A percentile compares a stretch with the other conserved stretches of the same genome.
phyloP scores from a whole-genome alignment of 1,140 invertebrate genomes.

The Bemisia tabaci region DNA sequence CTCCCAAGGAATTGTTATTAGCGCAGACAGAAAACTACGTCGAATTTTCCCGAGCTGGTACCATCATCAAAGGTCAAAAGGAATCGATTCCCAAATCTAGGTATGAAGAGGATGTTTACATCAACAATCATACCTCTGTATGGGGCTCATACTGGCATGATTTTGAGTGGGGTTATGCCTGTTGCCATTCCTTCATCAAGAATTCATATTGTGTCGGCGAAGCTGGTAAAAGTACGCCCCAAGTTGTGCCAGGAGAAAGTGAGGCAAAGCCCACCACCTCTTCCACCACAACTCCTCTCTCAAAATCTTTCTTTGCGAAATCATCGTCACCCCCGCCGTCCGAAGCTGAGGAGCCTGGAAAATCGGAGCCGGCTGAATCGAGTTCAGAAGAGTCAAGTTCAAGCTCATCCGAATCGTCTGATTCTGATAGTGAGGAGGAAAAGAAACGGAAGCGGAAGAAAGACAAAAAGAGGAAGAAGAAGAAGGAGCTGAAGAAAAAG shows the following conservation, averaged over 20 bases:
- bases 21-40: constrained; percentile 94
- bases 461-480: constrained; percentile 36
- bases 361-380: neutral
- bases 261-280: constrained; percentile 36
- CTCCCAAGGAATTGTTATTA: constrained; percentile 69
- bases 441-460: constrained; percentile 47
- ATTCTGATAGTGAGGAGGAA: constrained; percentile 42
- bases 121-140: constrained; percentile 84
- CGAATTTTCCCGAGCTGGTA: constrained; percentile 89
- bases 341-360: neutral
- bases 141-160: constrained; percentile 93
- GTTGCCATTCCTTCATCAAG: constrained; percentile 88
- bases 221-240: constrained; percentile 41
- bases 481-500: constrained; percentile 35
- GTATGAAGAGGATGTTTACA: constrained; percentile 90
- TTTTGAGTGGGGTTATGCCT: constrained; percentile 90
- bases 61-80: constrained; percentile 72
- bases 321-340: neutral
- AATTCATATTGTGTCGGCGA: constrained; percentile 80
- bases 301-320: neutral
- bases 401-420: constrained; percentile 9
- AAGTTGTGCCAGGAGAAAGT: constrained; percentile 10
- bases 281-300: neutral
- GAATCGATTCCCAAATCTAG: constrained; percentile 70
- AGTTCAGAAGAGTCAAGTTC: neutral